Percentiles rank a stretch among this genome's conserved stretches.
These are phyloP conservation scores for Brachionus calyciflorus DNA, from an alignment of 1,140 invertebrate species.

Conservation along the genomic window DNA sequence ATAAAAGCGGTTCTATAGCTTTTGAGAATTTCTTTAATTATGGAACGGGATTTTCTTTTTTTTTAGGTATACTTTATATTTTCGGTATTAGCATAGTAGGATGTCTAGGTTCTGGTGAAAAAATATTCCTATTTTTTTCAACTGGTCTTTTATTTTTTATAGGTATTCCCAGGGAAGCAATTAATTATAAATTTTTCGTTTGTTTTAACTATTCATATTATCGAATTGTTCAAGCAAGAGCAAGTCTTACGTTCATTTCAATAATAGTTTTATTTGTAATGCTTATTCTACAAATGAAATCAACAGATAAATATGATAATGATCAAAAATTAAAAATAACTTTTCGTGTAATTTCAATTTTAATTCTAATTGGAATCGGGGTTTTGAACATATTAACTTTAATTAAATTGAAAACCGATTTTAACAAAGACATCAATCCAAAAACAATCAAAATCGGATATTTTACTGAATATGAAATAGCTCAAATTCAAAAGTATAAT, in stretches of 20 bases:
- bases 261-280: background rate
- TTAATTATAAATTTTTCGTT: background rate
- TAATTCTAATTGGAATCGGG: background rate
- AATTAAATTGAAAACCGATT: background rate
- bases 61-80: too few species aligned
- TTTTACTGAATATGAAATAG: background rate
- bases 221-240: background rate
- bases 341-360: background rate
- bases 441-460: background rate
- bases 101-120: too few species aligned
- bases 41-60: too few species aligned
- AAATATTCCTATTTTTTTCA: too few species aligned
- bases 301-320: background rate
- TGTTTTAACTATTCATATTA: background rate
- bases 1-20: too few species aligned
- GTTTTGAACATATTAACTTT: background rate
- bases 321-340: background rate
- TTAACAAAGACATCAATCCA: background rate
- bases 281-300: background rate
- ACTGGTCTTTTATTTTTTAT: too few species aligned
- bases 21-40: too few species aligned
- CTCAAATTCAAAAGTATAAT: background rate
- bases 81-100: too few species aligned
- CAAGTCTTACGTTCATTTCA: background rate
- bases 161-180: background rate